Base-by-base conservation (phyloP, 2,797 vertebrate genomes). In the Salarias fasciatus region DNA sequence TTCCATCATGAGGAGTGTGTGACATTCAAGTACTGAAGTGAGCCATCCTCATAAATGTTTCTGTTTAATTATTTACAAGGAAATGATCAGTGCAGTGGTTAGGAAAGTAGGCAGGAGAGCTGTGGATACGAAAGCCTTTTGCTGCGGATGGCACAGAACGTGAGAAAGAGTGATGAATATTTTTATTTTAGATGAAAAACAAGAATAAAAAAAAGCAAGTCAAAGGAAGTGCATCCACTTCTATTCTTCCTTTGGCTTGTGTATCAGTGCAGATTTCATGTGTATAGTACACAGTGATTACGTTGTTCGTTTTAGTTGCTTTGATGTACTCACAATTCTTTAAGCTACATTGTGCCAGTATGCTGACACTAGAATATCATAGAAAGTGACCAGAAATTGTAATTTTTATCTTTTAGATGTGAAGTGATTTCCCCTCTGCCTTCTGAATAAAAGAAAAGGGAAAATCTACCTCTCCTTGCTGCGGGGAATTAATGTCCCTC, bases 391-490 rank as follows among this genome's bases (percentile, higher is more conserved):
- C 76, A 82, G 63, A 77, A 33, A 44, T 73, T n/a, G 42, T 69
- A 1, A 6, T 35, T 6, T 35, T 35, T 6, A 35, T 35, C 5
- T 35, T 9, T 70, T 69, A 49, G 56, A 70, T 44, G 69, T 78
- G 52, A 80, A 70, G 53, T 82, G 65, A 86, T 84, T 83, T 83
- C 69, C 78, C 80, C 56, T 72, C 68, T 79, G 86, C 80, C 86
- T 88, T 86, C 42, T 68, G 42, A 77, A 67, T 35, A 74, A 61
- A 62, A 61, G 62, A 44, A 59, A 83, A 69, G 77, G 82, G 82
- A 84, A 84, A 70, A 62, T 72, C 88, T 90, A 91, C 90, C 88
- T 92, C 87, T 86, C 57, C 71, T 54, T 82, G 75, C 76, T 80
- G 75, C 53, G 36, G 63, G 86, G 79, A 80, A 75, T 44, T 14